Conservation (phyloP, 2,888 invertebrate species). For the Aspidiotus rigidus region DNA sequence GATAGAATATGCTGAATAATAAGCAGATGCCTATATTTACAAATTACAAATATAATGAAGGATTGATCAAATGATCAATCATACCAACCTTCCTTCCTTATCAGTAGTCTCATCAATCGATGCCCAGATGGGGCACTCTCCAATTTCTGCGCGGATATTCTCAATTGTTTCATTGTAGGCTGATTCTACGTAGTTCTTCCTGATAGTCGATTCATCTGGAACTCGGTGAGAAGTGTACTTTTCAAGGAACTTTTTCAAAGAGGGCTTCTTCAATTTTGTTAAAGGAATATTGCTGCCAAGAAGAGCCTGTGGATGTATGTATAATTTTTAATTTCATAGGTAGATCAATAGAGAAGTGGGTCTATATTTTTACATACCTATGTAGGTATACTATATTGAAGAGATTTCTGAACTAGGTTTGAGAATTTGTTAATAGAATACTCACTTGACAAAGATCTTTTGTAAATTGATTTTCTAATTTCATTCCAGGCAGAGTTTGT, state of each 20-base stretch:
- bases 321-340: no score
- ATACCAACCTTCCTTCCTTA: slow-evolving; percentile 13
- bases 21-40: neutral
- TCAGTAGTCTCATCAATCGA: slow-evolving; percentile 23
- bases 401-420: neutral
- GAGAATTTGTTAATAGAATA: neutral
- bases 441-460: neutral
- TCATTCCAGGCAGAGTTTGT: neutral
- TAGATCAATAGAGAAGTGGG: no score
- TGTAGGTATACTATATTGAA: no score
- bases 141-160: slow-evolving; percentile 15
- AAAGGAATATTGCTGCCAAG: slow-evolving; percentile 18
- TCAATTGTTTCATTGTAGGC: slow-evolving; percentile 8
- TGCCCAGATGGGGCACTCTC: slow-evolving; percentile 12
- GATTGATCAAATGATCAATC: no score
- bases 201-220: slow-evolving; percentile 13
- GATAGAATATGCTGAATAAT: neutral
- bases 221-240: slow-evolving; percentile 12
- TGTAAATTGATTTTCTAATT: neutral
- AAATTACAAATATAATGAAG: no score
- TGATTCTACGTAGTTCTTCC: slow-evolving; percentile 7
- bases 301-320: slow-evolving; percentile 16
- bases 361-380: no score
- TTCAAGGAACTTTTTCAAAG: slow-evolving; percentile 16
- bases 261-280: slow-evolving; percentile 12